phyloP scores from a whole-genome alignment of 2,888 invertebrate genomes.

The Agriopis leucophaearia region DNA sequence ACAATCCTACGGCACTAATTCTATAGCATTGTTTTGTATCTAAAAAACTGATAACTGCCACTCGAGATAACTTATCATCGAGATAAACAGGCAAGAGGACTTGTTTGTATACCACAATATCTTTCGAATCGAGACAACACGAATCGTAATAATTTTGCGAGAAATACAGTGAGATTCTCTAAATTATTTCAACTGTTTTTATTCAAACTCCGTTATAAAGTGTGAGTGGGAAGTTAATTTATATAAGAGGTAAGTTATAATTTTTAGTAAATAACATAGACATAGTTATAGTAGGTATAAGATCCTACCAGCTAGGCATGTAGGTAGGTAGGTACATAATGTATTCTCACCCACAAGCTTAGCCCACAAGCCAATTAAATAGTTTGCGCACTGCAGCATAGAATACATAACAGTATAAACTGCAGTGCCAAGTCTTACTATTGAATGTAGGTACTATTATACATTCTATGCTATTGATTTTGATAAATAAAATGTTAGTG shows the following conservation, averaged over 20 bases:
- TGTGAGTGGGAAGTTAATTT: conserved; percentile 8
- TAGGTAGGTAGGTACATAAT: too few relatives aligned
- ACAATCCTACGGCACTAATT: not conserved
- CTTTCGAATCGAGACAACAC: not conserved
- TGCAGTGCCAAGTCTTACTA: too few relatives aligned
- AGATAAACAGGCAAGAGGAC: conserved; percentile 23
- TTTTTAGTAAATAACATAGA: too few relatives aligned
- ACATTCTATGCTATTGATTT: too few relatives aligned
- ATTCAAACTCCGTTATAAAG: not conserved
- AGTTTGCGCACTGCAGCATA: too few relatives aligned
- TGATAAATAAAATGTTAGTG: too few relatives aligned
- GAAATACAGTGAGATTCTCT: conserved; percentile 1
- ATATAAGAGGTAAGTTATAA: not conserved
- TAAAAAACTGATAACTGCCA: conserved; percentile 20
- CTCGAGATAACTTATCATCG: conserved; percentile 22
- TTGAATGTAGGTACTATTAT: too few relatives aligned
- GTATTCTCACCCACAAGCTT: too few relatives aligned
- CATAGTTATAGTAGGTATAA: too few relatives aligned
- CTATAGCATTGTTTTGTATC: conserved; percentile 13
- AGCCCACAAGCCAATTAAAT: too few relatives aligned
- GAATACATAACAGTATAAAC: too few relatives aligned
- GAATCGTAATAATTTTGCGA: not conserved
- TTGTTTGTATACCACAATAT: conserved; percentile 21
- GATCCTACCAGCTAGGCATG: too few relatives aligned
- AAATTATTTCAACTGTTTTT: not conserved